Percentiles rank a stretch among this genome's conserved stretches.
Evolutionary conservation across 2,113 vertebrate genomes (phyloP).

Genomic region (Pedetes capensis): DNA sequence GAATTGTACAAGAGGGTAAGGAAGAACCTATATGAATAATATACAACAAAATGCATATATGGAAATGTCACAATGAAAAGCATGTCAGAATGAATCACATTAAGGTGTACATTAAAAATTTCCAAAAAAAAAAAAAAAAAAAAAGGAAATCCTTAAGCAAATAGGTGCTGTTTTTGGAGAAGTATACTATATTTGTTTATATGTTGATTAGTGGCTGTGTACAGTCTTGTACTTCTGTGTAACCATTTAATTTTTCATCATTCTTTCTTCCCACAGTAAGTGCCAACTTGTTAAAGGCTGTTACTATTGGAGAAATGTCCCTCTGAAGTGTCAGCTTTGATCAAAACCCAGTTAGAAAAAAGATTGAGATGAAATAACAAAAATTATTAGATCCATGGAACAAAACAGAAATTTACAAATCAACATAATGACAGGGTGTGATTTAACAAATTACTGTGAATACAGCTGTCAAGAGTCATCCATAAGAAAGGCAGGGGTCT

Average conservation of each 20-base stretch:
- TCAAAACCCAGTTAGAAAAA: background rate
- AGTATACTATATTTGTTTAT: background rate
- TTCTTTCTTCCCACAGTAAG: background rate
- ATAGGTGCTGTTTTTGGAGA: background rate
- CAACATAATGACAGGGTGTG: background rate
- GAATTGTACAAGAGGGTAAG: too few relatives aligned
- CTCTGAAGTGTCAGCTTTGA: background rate
- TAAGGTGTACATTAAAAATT: too few relatives aligned
- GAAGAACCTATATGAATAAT: too few relatives aligned
- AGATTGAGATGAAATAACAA: background rate
- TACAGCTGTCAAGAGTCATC: too few relatives aligned
- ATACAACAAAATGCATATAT: too few relatives aligned
- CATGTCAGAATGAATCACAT: too few relatives aligned
- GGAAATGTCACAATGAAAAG: too few relatives aligned
- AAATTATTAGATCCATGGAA: background rate
- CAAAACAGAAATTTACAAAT: background rate
- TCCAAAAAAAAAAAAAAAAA: too few relatives aligned
- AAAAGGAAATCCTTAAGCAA: background rate
- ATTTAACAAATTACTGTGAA: too few relatives aligned
- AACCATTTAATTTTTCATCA: too few relatives aligned
- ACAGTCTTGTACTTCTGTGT: background rate
- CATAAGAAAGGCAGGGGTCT: too few relatives aligned
- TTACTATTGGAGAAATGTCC: too few relatives aligned
- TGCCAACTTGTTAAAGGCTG: background rate
- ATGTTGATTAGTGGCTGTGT: background rate